Percentiles rank a stretch among this genome's conserved stretches.
Conservation (phyloP, 2,113 vertebrate genomes). For the Elaphurus davidianus region DNA sequence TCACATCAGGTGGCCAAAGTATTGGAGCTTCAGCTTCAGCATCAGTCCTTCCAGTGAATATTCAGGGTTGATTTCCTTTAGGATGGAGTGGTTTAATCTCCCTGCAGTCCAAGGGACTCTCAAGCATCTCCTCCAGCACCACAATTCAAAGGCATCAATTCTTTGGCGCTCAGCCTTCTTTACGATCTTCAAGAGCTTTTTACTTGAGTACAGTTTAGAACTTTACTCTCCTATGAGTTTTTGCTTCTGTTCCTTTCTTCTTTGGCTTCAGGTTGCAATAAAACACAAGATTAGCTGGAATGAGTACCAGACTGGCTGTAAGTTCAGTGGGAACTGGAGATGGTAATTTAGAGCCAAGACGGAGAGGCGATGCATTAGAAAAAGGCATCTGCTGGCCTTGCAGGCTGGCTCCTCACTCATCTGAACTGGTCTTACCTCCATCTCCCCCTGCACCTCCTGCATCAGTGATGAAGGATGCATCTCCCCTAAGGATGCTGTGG, state of each 20-base stretch:
- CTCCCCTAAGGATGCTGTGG: background rate
- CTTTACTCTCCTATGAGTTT: background rate
- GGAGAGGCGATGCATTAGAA: fast-evolving
- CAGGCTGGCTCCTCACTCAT: background rate
- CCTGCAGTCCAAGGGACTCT: background rate
- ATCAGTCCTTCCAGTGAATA: background rate
- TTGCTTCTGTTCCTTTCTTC: background rate
- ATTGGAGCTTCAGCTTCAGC: background rate
- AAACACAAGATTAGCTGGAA: background rate
- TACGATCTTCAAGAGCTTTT: background rate
- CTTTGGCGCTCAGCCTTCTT: background rate
- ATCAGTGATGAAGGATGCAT: too few relatives aligned
- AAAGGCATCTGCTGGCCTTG: fast-evolving
- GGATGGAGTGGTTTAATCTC: background rate
- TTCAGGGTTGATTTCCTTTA: background rate
- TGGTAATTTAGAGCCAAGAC: background rate
- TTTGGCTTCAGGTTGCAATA: background rate
- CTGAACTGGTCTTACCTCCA: background rate
- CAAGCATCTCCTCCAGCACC: background rate
- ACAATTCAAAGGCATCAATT: background rate
- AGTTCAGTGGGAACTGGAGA: background rate
- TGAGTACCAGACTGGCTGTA: background rate
- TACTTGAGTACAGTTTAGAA: background rate
- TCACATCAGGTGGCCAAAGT: background rate
- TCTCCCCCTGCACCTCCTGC: background rate